A percentile compares a stretch with the other conserved stretches of the same genome.
Conservation (phyloP, 1,140 invertebrate genomes). For the Microplitis mediator region DNA sequence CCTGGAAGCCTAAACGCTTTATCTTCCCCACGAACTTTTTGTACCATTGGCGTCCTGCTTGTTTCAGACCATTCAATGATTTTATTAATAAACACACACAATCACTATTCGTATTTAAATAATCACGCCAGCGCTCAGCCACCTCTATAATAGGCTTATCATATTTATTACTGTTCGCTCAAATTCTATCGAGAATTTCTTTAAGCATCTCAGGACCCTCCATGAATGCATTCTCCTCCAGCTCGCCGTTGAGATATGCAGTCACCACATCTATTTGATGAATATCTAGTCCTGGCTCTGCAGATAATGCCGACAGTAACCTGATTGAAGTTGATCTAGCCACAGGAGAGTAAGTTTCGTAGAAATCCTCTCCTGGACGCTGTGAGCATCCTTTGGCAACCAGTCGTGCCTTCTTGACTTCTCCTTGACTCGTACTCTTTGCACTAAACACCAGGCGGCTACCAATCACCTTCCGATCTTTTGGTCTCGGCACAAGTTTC, state of each 20-base stretch:
- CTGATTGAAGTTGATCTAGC: constrained; percentile 29
- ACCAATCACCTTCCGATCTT: constrained; percentile 40
- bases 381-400: constrained; percentile 43
- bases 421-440: not conserved
- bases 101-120: constrained; percentile 10
- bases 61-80: constrained; percentile 44
- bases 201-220: constrained; percentile 40
- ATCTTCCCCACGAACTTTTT: too few relatives aligned
- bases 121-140: constrained; percentile 12
- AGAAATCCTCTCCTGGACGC: constrained; percentile 35
- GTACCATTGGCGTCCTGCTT: constrained; percentile 30
- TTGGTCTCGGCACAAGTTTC: constrained; percentile 41
- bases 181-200: constrained; percentile 20
- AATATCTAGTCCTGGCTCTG: constrained; percentile 22
- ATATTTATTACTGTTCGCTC: not conserved
- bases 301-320: constrained; percentile 25
- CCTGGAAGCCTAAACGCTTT: constrained; percentile 22
- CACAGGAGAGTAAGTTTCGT: constrained; percentile 42
- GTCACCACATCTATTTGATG: constrained; percentile 46
- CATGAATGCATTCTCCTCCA: constrained; percentile 48
- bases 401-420: constrained; percentile 42
- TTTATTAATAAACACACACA: constrained; percentile 36
- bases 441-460: constrained; percentile 1
- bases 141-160: constrained; percentile 2
- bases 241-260: constrained; percentile 48